Evolutionary conservation across 1,140 invertebrate species (phyloP), one percentile per base, ranked within the genome.

Genomic region (Drosophila aff.): DNA sequence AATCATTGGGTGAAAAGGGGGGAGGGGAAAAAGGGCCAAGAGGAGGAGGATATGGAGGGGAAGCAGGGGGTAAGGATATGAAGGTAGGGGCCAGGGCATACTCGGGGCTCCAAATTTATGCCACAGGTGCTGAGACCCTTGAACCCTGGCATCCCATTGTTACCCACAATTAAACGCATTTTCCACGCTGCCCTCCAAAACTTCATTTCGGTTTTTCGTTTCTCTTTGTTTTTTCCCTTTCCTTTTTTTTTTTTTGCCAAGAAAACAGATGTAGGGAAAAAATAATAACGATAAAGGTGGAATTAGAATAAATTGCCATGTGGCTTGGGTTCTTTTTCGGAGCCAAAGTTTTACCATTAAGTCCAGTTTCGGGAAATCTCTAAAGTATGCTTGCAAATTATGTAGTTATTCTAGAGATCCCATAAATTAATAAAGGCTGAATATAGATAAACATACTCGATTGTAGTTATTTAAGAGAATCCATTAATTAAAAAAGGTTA

Each of bases 141-240:
- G 50, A 47, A 33, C 58, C 52, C 23, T 68, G 23, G 36, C 52
- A 55, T 38, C 40, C 55, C 43, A 40, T 75, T 68, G 49, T 79
- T 68, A 73, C 26, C 67, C 80, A 47, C 66, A 87, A 86, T 80
- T 77, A 83, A 89, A 80, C 76, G 64, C 72, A 65, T 76, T 86
- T 81, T 52, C 44, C 50, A 47, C 46, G 55, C 71, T 44, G 11
- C 28, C 11, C n/a, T 3, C 11, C 8, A 2, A 66, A 6, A 63
- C 62, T 72, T 71, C 43, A 83, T 76, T 47, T 38, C 11, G 40
- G 28, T 13, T 47, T 28, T 31, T 26, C 18, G 38, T 11, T 47
- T 21, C 46, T 44, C 36, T 5, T 15, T 10, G 16, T 28, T 28
- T 31, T 16, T 26, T 26, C 5, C 11, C 21, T 21, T 21, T 7